Conservation (phyloP, 2,113 vertebrate species). For the Procavia capensis region DNA sequence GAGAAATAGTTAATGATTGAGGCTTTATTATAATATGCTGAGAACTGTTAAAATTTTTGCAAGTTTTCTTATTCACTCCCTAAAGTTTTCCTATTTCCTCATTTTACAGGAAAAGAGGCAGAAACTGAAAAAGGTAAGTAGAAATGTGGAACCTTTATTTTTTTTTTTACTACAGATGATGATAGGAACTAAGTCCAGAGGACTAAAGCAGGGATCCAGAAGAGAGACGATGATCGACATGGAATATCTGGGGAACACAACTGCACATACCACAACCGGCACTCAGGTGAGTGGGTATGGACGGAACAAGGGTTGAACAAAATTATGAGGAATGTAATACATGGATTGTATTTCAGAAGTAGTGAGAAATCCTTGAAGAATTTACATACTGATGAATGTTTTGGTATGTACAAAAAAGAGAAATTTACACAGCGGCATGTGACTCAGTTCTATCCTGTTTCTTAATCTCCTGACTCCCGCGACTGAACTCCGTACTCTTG, state of each 20-base stretch:
- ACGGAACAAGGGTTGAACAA: not conserved
- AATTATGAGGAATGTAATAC: not conserved
- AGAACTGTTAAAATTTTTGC: not conserved
- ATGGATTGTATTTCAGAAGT: not conserved
- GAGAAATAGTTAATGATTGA: not conserved
- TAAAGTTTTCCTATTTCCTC: not conserved
- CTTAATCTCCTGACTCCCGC: not conserved
- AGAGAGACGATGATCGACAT: not conserved
- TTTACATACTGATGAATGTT: not conserved
- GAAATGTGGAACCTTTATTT: not conserved
- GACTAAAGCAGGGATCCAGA: accelerated
- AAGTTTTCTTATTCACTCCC: not conserved
- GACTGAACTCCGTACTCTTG: not conserved
- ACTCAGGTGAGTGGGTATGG: not conserved
- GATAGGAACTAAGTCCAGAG: not conserved
- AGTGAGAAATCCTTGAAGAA: not conserved
- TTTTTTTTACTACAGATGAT: not conserved
- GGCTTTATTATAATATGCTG: not conserved
- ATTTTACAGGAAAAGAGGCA: not conserved
- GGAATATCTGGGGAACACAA: not conserved
- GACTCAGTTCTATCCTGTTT: not conserved
- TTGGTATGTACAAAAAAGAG: not conserved
- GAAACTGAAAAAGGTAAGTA: not conserved
- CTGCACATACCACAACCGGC: not conserved
- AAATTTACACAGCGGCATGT: not conserved